phyloP scores from a whole-genome alignment of 2,888 invertebrate species.

The Entomobrya multifasciata region DNA sequence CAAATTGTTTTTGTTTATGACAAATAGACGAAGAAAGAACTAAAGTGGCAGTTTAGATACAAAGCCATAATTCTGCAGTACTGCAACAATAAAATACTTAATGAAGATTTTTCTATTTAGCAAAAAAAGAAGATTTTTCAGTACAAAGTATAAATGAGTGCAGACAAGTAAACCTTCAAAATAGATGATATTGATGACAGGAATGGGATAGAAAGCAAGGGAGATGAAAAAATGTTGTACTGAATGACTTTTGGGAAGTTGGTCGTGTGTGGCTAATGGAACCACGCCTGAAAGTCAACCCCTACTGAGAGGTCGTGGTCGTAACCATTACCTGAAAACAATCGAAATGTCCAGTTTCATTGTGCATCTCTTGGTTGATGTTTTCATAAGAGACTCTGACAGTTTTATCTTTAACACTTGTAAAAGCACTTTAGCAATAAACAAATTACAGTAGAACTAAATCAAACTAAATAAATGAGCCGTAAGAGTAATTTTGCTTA shows the following conservation, averaged over 20 bases:
- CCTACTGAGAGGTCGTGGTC: slow-evolving; percentile 78
- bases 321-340: slow-evolving; percentile 76
- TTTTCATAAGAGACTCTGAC: slow-evolving; percentile 71
- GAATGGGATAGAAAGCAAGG: background rate
- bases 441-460: too few species aligned
- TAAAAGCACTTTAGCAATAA: too few species aligned
- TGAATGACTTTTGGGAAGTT: slow-evolving; percentile 60
- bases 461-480: too few species aligned
- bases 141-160: slow-evolving; percentile 33
- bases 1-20: too few species aligned
- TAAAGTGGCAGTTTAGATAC: too few species aligned
- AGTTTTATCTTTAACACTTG: slow-evolving; percentile 16
- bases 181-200: slow-evolving; percentile 43
- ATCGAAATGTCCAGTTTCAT: slow-evolving; percentile 77
- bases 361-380: slow-evolving; percentile 75
- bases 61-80: too few species aligned
- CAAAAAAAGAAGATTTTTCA: too few species aligned
- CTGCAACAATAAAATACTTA: too few species aligned
- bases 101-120: too few species aligned
- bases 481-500: too few species aligned
- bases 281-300: slow-evolving; percentile 78
- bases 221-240: background rate
- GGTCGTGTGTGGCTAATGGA: slow-evolving; percentile 78
- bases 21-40: too few species aligned
- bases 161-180: slow-evolving; percentile 32